A percentile compares a stretch with the other conserved stretches of the same genome.
phyloP scores from a whole-genome alignment of 2,888 invertebrate genomes.

The Pachycephus smyrnensis region DNA sequence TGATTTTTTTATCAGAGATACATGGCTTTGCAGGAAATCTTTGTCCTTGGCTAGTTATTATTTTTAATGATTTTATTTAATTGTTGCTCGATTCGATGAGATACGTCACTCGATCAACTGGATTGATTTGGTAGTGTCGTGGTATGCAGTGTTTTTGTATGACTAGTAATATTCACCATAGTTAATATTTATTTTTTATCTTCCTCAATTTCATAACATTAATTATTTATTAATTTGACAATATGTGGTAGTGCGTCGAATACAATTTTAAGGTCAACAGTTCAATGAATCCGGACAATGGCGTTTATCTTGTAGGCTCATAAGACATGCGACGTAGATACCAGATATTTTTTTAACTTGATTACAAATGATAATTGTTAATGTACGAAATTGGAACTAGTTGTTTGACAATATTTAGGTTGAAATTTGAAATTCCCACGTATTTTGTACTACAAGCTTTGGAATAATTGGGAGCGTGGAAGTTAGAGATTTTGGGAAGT shows the following conservation, averaged over 20 bases:
- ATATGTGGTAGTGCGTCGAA: not conserved
- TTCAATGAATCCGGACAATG: not conserved
- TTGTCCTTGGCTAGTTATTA: not conserved
- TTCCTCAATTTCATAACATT: not conserved
- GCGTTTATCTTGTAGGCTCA: not conserved
- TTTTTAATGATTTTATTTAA: not conserved
- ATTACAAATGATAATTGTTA: not conserved
- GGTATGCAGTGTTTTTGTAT: not conserved
- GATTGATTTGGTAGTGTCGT: not conserved
- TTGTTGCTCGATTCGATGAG: not conserved
- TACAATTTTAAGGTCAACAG: not conserved
- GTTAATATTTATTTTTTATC: not conserved
- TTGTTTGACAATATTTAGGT: not conserved
- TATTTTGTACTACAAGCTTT: not conserved
- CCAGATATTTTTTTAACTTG: not conserved
- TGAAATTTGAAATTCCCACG: not conserved
- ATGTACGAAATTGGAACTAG: not conserved
- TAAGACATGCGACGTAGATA: not conserved
- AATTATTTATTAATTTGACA: not conserved
- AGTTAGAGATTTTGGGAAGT: no score
- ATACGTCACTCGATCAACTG: not conserved
- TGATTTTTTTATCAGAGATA: not conserved
- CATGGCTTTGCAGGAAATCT: not conserved
- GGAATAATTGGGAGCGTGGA: no score
- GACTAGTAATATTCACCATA: not conserved